Evolutionary conservation across 2,888 invertebrate species (phyloP).

Genomic region (Chesias legatella): DNA sequence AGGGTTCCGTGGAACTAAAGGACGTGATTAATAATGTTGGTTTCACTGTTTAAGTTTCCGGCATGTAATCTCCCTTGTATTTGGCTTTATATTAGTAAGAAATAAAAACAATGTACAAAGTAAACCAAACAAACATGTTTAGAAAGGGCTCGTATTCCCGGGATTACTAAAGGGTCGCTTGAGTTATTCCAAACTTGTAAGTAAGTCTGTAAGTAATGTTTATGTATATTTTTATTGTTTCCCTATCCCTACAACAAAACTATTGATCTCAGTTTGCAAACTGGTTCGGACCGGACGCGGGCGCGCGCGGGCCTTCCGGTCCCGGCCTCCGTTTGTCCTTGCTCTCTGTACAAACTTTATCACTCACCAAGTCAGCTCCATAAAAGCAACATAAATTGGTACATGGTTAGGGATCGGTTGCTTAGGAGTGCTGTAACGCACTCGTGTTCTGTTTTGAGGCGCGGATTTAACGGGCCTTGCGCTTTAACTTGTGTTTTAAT

Average conservation of each 20-base stretch:
- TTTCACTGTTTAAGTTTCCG: too few relatives aligned
- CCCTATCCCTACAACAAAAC: slow-evolving; percentile 7
- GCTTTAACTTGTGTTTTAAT: too few relatives aligned
- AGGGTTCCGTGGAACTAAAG: too few relatives aligned
- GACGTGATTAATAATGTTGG: too few relatives aligned
- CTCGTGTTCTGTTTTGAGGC: neutral
- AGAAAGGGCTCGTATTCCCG: neutral
- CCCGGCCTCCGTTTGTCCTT: slow-evolving; percentile 34
- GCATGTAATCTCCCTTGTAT: too few relatives aligned
- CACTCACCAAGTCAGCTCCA: slow-evolving; percentile 39
- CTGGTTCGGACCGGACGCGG: slow-evolving; percentile 6
- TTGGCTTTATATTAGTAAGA: too few relatives aligned
- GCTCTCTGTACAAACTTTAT: slow-evolving; percentile 39
- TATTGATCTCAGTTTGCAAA: slow-evolving; percentile 13
- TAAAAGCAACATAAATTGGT: slow-evolving; percentile 45
- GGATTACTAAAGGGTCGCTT: neutral
- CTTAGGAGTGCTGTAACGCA: slow-evolving; percentile 9
- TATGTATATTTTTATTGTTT: slow-evolving; percentile 21
- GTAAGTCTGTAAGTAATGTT: slow-evolving; percentile 5
- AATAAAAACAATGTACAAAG: too few relatives aligned
- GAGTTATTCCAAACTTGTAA: slow-evolving; percentile 13
- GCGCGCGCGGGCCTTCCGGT: slow-evolving; percentile 11
- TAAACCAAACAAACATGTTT: slow-evolving; percentile 5
- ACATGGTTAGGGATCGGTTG: slow-evolving; percentile 21
- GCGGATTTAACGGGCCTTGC: slow-evolving; percentile 7